Base-by-base conservation (phyloP, 30 jellyfish, hydroid and myxozoan species). In the Chrysaora quinquecirrha region DNA sequence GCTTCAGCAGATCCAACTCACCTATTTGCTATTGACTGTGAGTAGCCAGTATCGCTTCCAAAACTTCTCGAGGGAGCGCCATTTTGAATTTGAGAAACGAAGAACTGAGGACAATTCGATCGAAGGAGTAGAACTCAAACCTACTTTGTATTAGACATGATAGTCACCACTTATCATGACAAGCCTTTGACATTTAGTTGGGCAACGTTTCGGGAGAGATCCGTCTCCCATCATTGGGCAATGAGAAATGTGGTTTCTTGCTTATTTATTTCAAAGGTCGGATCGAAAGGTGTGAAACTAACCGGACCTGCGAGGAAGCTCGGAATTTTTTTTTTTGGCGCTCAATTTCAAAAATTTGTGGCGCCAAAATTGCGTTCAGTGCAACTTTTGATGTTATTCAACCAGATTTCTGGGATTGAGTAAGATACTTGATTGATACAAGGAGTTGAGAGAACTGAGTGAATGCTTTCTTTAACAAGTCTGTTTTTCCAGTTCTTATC, bases 221-320 rank as follows among this genome's bases (percentile, higher is more conserved):
- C 58, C 16, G 58, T 43, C 58, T 43, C 58, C 58, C 58, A 43
- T 43, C 58, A 43, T 43, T 16, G 58, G 58, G 58, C 58, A 43
- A 43, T 43, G 9, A 16, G 58, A 43, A 43, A 43, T 43, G 58
- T 16, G 58, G 58, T 43, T 43, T 43, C 58, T 43, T 43, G 12
- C 58, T 16, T 43, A n/a, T 43, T 43, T 16, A 43, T 6, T 43
- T 9, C 58, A 43, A 43, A 43, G 16, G 58, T 43, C 9, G 58
- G 58, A 43, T 43, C 16, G 58, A 43, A 16, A 43, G 58, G 58
- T 43, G 58, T 43, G 58, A 43, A 9, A 43, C 58, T 43, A 16
- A 43, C 16, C 58, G 58, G 16, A 43, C 58, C 16, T 16, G 12
- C 9, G 58, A 43, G 58, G 58, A 43, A n/a, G n/a, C n/a, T n/a